Percentiles rank a stretch among this genome's conserved stretches.
Evolutionary conservation across 2,797 vertebrate genomes (phyloP).

Genomic region (Crocodylus rhombifer): DNA sequence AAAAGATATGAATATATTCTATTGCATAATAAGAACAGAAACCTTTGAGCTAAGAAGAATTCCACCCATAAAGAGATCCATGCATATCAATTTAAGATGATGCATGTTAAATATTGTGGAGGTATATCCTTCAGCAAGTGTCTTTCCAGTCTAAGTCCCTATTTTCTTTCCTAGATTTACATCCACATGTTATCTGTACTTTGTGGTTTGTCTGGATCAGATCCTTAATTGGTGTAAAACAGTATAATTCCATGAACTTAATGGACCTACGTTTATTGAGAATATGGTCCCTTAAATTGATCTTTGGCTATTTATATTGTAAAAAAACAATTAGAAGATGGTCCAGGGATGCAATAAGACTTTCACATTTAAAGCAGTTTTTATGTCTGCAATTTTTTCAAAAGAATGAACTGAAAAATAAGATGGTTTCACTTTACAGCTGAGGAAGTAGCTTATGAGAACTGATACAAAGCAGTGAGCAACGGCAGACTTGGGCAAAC

Average conservation of each 20-base stretch:
- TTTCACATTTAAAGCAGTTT: neutral
- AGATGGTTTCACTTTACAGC: neutral
- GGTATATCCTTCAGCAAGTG: rapidly evolving
- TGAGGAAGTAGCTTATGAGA: neutral
- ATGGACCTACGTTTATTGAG: neutral
- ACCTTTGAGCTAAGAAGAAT: neutral
- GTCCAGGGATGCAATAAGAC: neutral
- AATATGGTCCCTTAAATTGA: neutral
- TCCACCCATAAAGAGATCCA: neutral
- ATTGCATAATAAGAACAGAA: neutral
- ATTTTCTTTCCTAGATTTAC: neutral
- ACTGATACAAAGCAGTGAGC: neutral
- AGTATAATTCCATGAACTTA: neutral
- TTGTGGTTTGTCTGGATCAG: neutral
- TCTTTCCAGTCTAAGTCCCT: neutral
- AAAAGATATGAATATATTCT: neutral
- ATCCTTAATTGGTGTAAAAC: neutral
- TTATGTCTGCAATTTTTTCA: neutral
- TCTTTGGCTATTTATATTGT: neutral
- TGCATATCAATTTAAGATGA: neutral
- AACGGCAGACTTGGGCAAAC: neutral
- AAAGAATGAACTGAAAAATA: neutral
- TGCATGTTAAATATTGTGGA: rapidly evolving
- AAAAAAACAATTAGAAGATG: neutral
- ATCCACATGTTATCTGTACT: neutral